These are phyloP conservation scores for Hormaphis cornu DNA, from an alignment of 1,140 invertebrate genomes.

Conservation along the genomic window DNA sequence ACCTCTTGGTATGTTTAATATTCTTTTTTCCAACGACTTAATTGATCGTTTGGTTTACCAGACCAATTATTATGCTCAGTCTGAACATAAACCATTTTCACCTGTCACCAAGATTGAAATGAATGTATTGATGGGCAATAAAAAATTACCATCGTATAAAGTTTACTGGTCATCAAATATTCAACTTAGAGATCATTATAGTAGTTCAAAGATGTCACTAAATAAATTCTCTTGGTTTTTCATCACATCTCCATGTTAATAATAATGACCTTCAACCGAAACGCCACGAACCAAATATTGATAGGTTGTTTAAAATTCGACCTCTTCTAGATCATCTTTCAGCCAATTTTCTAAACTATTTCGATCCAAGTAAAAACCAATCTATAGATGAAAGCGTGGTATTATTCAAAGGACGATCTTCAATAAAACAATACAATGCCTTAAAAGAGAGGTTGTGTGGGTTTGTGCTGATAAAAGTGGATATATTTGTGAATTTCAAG, in stretches of 20 bases:
- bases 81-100: conserved; percentile 31
- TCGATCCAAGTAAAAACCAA: conserved; percentile 23
- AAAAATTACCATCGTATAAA: conserved; percentile 37
- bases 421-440: conserved; percentile 38
- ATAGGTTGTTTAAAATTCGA: conserved; percentile 39
- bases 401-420: conserved; percentile 37
- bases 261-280: conserved; percentile 36
- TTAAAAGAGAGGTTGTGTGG: conserved; percentile 37
- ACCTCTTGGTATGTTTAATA: not conserved
- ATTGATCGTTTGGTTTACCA: conserved; percentile 32
- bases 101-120: conserved; percentile 37
- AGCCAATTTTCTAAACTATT: conserved; percentile 17
- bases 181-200: conserved; percentile 40
- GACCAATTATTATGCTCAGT: conserved; percentile 36
- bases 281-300: conserved; percentile 34
- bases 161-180: conserved; percentile 42
- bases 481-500: conserved; percentile 35
- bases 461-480: conserved; percentile 27
- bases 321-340: conserved; percentile 32
- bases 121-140: conserved; percentile 40
- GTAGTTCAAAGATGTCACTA: conserved; percentile 41
- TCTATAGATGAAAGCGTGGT: conserved; percentile 38
- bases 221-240: conserved; percentile 31
- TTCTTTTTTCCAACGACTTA: not conserved
- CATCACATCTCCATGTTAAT: conserved; percentile 39